Evolutionary conservation across 2,113 vertebrate genomes (phyloP).

Genomic region (Lasiurus cinereus): DNA sequence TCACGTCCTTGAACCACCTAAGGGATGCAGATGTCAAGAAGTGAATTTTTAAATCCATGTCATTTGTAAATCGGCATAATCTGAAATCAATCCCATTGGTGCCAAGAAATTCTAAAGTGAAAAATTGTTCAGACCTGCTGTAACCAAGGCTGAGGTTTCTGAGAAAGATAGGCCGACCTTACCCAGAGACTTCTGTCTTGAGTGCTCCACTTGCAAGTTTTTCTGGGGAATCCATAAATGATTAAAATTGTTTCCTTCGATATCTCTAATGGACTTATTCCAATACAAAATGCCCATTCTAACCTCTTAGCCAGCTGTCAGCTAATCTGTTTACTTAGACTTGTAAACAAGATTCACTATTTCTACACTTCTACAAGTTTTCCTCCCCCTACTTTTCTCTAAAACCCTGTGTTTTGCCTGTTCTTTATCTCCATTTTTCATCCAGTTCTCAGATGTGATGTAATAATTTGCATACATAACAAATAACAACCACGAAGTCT

Average conservation of each 20-base stretch:
- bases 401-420: neutral
- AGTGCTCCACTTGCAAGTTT: neutral
- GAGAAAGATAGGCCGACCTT: neutral
- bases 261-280: neutral
- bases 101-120: neutral
- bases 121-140: neutral
- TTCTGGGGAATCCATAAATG: neutral
- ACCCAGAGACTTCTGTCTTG: neutral
- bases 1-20: neutral
- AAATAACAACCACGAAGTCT: neutral
- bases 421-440: constrained; percentile 31
- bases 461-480: constrained; percentile 7
- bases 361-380: neutral
- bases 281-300: neutral
- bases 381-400: neutral
- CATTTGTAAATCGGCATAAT: neutral
- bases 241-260: neutral
- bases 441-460: neutral
- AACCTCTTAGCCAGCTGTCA: neutral
- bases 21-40: neutral
- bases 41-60: constrained; percentile 11
- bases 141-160: neutral
- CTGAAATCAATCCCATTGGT: neutral
- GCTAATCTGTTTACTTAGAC: neutral
- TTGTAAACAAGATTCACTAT: neutral